A percentile compares a stretch with the other conserved stretches of the same genome.
phyloP scores from a whole-genome alignment of 2,797 vertebrate genomes.

The Darevskia mixta region DNA sequence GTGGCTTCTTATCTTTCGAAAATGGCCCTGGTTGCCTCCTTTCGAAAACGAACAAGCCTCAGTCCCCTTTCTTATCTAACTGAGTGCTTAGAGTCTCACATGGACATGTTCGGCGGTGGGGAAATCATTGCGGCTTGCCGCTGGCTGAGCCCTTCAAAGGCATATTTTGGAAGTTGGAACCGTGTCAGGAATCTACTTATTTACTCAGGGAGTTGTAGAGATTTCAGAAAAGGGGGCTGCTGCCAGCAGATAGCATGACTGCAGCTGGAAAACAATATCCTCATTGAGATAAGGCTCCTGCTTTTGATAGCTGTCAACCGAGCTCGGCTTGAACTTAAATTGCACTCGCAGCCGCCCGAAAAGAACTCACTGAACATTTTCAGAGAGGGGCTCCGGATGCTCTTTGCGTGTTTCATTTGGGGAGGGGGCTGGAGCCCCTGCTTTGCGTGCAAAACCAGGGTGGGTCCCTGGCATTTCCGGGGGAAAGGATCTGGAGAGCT shows the following conservation, averaged over 20 bases:
- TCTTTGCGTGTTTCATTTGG: not conserved
- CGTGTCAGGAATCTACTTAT: slow-evolving; percentile 78
- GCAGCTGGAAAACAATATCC: slow-evolving; percentile 71
- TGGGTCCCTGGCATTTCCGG: not conserved
- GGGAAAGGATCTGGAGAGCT: not conserved
- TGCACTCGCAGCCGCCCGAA: slow-evolving; percentile 44
- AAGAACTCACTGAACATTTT: slow-evolving; percentile 14
- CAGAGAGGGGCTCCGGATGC: not conserved
- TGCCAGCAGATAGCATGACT: slow-evolving; percentile 73
- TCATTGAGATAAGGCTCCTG: slow-evolving; percentile 71
- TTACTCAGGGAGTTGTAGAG: slow-evolving; percentile 72
- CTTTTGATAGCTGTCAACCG: slow-evolving; percentile 62
- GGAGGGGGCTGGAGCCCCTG: not conserved
- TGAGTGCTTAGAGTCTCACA: slow-evolving; percentile 43
- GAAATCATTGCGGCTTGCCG: slow-evolving; percentile 53
- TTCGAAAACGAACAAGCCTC: not conserved
- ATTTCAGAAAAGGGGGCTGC: slow-evolving; percentile 68
- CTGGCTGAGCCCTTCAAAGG: slow-evolving; percentile 71
- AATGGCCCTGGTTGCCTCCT: not conserved
- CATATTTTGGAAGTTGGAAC: slow-evolving; percentile 73
- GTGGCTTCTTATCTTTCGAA: not conserved
- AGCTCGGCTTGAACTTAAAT: slow-evolving; percentile 68
- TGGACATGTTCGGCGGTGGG: not conserved
- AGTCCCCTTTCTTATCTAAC: slow-evolving; percentile 34
- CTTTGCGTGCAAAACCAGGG: not conserved